phyloP scores from a whole-genome alignment of 2,113 vertebrate species.

The Lontra canadensis region DNA sequence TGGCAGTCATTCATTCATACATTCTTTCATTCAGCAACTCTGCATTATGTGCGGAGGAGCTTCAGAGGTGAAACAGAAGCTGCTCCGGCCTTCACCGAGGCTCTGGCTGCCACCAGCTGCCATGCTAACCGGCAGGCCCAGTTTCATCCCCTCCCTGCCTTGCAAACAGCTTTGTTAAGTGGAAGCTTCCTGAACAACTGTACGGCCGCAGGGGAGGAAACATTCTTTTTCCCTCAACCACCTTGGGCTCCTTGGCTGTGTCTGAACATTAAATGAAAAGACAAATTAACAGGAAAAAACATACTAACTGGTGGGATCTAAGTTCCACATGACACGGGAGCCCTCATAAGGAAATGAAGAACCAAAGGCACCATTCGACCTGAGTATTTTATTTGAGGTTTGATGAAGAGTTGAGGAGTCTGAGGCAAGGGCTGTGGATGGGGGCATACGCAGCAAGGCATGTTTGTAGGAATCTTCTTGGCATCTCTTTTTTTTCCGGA shows the following conservation, averaged over 20 bases:
- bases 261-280: neutral
- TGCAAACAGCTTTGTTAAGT: neutral
- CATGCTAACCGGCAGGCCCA: rapidly evolving
- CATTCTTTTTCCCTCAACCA: neutral
- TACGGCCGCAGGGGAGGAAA: too few relatives aligned
- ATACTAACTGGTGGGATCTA: neutral
- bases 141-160: too few relatives aligned
- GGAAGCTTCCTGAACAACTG: neutral
- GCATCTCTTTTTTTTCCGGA: neutral
- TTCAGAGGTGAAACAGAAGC: neutral
- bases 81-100: rapidly evolving
- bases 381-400: neutral
- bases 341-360: neutral
- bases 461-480: neutral
- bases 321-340: neutral
- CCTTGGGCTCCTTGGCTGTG: neutral
- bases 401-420: neutral
- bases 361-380: neutral
- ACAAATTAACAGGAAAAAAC: neutral
- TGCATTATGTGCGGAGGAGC: rapidly evolving
- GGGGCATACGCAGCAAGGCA: neutral
- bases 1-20: neutral
- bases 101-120: neutral
- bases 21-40: neutral
- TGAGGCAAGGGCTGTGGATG: neutral